Evolutionary conservation across 2,797 vertebrate genomes (phyloP).

Genomic region (Molothrus ater): DNA sequence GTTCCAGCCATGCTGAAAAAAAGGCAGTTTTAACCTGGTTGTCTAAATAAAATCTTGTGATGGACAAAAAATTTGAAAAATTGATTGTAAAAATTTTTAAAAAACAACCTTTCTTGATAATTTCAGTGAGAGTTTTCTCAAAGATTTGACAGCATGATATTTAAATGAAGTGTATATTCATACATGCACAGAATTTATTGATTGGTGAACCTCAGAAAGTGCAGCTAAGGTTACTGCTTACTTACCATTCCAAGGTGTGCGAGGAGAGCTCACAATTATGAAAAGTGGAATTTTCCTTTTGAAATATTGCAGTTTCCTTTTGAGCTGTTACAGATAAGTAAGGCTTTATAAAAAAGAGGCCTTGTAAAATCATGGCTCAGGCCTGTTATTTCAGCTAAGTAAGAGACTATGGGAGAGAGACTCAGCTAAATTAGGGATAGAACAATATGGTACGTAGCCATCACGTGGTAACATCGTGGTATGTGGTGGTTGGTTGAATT

Average conservation of each 20-base stretch:
- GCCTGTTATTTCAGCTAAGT: background rate
- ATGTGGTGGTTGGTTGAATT: background rate
- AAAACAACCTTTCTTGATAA: background rate
- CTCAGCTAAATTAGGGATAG: background rate
- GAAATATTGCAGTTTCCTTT: background rate
- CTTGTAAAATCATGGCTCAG: background rate
- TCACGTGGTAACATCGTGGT: fast-evolving
- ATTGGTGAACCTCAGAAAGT: background rate
- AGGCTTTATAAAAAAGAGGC: background rate
- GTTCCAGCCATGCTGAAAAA: background rate
- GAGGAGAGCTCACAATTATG: background rate
- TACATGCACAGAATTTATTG: background rate
- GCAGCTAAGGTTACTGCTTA: background rate
- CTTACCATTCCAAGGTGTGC: background rate
- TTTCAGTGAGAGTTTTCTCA: background rate
- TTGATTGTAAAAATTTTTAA: background rate
- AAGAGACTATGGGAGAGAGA: background rate
- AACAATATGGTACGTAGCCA: background rate
- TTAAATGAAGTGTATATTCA: background rate
- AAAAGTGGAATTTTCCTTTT: background rate
- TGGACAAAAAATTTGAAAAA: background rate
- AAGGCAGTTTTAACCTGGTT: background rate
- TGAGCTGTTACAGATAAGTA: background rate
- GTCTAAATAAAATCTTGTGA: background rate
- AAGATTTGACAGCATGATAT: background rate